Percentiles rank a stretch among this genome's conserved stretches.
Evolutionary conservation across 2,797 vertebrate species (phyloP).

Genomic region (Podarcis siculus): DNA sequence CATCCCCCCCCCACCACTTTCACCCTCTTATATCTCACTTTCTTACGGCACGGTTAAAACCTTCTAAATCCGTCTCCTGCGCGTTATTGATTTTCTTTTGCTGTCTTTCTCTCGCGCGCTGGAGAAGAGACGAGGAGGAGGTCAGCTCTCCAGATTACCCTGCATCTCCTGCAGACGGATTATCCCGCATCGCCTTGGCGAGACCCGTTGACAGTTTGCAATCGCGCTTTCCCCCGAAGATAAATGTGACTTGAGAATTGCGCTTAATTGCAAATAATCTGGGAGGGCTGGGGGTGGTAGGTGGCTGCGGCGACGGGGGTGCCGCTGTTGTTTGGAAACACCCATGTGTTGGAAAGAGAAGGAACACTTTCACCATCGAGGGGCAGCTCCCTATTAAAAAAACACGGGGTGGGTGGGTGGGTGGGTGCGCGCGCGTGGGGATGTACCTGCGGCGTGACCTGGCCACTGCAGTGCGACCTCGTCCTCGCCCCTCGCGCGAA

Average conservation of each 20-base stretch:
- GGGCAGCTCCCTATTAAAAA: slow-evolving; percentile 41
- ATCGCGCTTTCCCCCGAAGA: slow-evolving; percentile 82
- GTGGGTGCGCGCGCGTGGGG: neutral
- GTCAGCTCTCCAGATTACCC: slow-evolving; percentile 79
- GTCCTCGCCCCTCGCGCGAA: slow-evolving; percentile 6
- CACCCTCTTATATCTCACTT: slow-evolving; percentile 69
- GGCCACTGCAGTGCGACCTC: slow-evolving; percentile 11
- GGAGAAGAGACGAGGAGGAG: slow-evolving; percentile 58
- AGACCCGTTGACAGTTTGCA: slow-evolving; percentile 82
- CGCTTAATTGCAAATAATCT: slow-evolving; percentile 89
- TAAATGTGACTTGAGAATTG: slow-evolving; percentile 89
- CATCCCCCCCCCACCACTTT: neutral
- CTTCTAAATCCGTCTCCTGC: slow-evolving; percentile 83
- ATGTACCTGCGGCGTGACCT: neutral
- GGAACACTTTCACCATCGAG: slow-evolving; percentile 64
- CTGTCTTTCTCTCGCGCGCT: slow-evolving; percentile 76
- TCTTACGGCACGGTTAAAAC: slow-evolving; percentile 75
- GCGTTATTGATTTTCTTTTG: slow-evolving; percentile 87
- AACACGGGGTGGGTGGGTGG: slow-evolving; percentile 9
- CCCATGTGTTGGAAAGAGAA: slow-evolving; percentile 72
- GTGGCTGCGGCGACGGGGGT: neutral
- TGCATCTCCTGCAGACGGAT: slow-evolving; percentile 82
- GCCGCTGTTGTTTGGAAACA: slow-evolving; percentile 61
- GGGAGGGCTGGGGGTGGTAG: slow-evolving; percentile 68
- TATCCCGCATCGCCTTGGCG: slow-evolving; percentile 79